These are phyloP conservation scores for Anguilla marmorata DNA, from an alignment of 2,797 vertebrate genomes.

Conservation along the genomic window DNA sequence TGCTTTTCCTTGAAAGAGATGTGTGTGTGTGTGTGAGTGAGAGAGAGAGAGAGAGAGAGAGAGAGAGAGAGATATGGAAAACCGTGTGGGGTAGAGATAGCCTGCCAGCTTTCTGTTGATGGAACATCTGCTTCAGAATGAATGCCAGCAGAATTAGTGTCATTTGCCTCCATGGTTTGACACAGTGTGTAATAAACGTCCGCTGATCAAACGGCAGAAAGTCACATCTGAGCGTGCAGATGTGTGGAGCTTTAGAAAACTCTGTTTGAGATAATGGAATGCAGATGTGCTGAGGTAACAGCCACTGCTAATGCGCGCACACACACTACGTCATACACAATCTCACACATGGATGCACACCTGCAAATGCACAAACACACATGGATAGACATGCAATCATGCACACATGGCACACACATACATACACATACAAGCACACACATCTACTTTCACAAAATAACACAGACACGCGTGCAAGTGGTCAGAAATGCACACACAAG, in stretches of 20 bases:
- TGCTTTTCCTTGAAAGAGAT: not conserved
- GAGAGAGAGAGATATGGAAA: not conserved
- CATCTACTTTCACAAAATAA: too few species aligned
- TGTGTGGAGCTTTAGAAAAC: not conserved
- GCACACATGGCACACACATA: too few species aligned
- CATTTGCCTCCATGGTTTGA: conserved; percentile 12
- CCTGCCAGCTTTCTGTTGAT: conserved; percentile 13
- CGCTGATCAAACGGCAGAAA: not conserved
- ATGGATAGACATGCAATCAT: not conserved
- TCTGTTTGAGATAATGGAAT: not conserved
- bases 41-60: not conserved
- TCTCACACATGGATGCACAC: not conserved
- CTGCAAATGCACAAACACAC: not conserved
- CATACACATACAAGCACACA: too few species aligned
- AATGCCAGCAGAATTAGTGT: conserved; percentile 23
- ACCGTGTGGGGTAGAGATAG: not conserved
- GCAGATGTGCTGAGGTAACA: not conserved
- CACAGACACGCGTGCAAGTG: not conserved
- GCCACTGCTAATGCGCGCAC: not conserved
- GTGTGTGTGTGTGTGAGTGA: not conserved
- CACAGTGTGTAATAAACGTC: conserved; percentile 20
- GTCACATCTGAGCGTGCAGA: not conserved
- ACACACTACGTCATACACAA: not conserved
- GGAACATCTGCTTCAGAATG: not conserved
- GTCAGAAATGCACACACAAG: too few species aligned